Percentiles rank a stretch among this genome's conserved stretches.
These are phyloP conservation scores for Umimayanthus chanpuru DNA, from an alignment of 92 coral and sea anemone genomes.

Conservation along the genomic window DNA sequence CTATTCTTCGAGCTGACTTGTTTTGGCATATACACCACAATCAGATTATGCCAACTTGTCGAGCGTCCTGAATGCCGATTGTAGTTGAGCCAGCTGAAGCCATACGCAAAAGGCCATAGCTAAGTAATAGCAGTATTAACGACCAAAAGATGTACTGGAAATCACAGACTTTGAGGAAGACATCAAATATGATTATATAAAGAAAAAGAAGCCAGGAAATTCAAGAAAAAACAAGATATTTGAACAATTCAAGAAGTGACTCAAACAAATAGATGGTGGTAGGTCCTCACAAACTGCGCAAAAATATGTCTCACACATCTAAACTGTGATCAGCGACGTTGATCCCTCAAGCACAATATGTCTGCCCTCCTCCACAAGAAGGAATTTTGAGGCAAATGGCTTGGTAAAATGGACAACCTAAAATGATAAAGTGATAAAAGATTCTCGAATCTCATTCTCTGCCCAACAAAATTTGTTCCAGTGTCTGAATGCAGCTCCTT, in stretches of 20 bases:
- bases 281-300: slow-evolving; percentile 42
- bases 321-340: slow-evolving; percentile 35
- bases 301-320: slow-evolving; percentile 53
- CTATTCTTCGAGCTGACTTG: no score
- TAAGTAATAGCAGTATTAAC: no score
- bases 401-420: slow-evolving; percentile 31
- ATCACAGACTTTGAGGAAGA: neutral
- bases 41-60: no score
- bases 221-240: slow-evolving; percentile 40
- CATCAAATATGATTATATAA: neutral
- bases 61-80: no score
- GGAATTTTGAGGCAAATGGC: slow-evolving; percentile 54
- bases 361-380: slow-evolving; percentile 36
- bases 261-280: slow-evolving; percentile 58
- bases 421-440: no score
- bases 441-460: no score
- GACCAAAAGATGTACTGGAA: no score
- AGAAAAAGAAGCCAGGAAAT: slow-evolving; percentile 30
- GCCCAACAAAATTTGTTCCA: no score
- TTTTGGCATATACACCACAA: no score
- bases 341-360: slow-evolving; percentile 42
- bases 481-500: slow-evolving; percentile 23
- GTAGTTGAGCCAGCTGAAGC: no score
- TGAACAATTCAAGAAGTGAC: slow-evolving; percentile 59
- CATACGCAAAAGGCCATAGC: no score